Evolutionary conservation across 2,113 vertebrate genomes (phyloP).

Genomic region (Chloebia gouldiae): DNA sequence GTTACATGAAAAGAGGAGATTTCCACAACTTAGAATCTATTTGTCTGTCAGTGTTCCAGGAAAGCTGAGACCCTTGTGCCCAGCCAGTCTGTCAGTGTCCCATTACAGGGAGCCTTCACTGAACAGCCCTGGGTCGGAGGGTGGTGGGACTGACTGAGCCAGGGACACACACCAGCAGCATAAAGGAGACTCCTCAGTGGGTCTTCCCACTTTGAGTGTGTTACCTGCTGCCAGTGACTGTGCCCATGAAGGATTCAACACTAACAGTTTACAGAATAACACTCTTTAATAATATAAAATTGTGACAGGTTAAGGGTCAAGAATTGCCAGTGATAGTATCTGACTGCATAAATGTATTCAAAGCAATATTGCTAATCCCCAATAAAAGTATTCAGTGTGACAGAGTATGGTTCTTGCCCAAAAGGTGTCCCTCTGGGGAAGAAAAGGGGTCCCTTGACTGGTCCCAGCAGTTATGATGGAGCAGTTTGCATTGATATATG

Average conservation of each 20-base stretch:
- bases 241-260: neutral
- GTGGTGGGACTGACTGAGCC: no score
- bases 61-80: neutral
- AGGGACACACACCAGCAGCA: neutral
- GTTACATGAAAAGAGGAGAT: neutral
- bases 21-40: neutral
- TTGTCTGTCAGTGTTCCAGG: neutral
- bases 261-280: neutral
- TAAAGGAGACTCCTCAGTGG: neutral
- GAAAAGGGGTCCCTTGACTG: neutral
- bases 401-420: neutral
- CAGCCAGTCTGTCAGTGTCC: neutral
- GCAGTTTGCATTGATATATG: neutral
- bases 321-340: neutral
- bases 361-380: neutral
- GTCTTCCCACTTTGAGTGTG: neutral
- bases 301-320: neutral
- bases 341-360: neutral
- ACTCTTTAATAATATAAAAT: neutral
- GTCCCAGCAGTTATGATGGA: neutral
- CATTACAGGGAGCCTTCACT: no score
- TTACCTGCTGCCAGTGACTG: neutral
- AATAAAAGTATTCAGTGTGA: rapidly evolving
- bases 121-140: neutral
- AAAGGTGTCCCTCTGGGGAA: rapidly evolving